Conservation (phyloP, 2,888 invertebrate species). For the Oscheius sp. region DNA sequence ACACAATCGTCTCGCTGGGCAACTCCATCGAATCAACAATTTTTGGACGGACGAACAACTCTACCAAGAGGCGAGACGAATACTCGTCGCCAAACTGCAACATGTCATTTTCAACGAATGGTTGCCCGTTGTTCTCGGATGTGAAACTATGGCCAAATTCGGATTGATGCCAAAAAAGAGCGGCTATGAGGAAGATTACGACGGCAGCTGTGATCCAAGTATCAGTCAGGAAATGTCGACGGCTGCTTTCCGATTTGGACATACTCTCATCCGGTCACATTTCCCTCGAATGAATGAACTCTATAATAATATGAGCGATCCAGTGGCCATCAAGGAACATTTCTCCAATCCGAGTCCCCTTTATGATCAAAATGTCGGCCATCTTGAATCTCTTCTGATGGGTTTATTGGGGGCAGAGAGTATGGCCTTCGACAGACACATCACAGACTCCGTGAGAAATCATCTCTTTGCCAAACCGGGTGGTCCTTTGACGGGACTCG, state of each 20-base stretch:
- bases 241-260: constrained; percentile 79
- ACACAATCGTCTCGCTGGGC: constrained; percentile 71
- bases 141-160: constrained; percentile 89
- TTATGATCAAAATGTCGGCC: constrained; percentile 68
- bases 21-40: constrained; percentile 70
- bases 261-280: constrained; percentile 84
- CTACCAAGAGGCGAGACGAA: constrained; percentile 74
- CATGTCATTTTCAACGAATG: constrained; percentile 75
- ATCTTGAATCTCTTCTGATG: constrained; percentile 72
- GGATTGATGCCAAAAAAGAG: constrained; percentile 83
- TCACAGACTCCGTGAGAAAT: constrained; percentile 75
- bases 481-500: constrained; percentile 77
- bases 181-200: constrained; percentile 77
- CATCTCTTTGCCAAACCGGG: constrained; percentile 84
- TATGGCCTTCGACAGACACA: constrained; percentile 72
- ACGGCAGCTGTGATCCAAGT: constrained; percentile 81
- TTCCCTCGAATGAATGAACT: constrained; percentile 78
- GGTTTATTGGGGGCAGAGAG: constrained; percentile 70
- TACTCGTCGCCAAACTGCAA: constrained; percentile 78
- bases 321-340: constrained; percentile 50
- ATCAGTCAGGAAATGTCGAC: constrained; percentile 86
- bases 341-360: constrained; percentile 69
- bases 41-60: constrained; percentile 74
- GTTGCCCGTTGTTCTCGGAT: constrained; percentile 82
- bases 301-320: constrained; percentile 50